Evolutionary conservation across 2,113 vertebrate species (phyloP).

Genomic region (Opisthocomus hoazin): DNA sequence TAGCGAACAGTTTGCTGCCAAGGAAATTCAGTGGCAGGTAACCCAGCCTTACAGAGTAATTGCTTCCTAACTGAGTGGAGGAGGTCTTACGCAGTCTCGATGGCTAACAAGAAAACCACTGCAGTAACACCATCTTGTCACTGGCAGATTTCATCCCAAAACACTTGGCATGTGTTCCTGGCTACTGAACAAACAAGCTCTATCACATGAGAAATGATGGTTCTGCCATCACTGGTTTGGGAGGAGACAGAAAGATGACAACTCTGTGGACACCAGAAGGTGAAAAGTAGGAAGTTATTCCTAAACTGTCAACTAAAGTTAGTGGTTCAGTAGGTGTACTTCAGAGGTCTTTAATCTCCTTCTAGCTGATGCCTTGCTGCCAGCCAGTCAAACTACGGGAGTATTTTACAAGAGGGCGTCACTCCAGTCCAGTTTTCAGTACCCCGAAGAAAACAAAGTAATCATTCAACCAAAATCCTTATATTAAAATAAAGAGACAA

Average conservation of each 20-base stretch:
- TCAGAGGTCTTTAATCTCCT: background rate
- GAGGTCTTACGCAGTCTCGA: background rate
- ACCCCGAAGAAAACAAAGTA: background rate
- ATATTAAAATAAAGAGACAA: background rate
- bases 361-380: background rate
- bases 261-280: background rate
- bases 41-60: background rate
- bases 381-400: background rate
- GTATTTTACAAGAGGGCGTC: background rate
- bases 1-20: background rate
- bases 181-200: background rate
- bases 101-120: background rate
- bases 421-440: background rate
- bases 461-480: background rate
- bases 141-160: background rate
- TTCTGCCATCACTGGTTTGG: background rate
- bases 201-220: background rate
- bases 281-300: background rate
- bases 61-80: background rate
- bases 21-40: slow-evolving; percentile 9
- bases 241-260: background rate
- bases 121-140: background rate
- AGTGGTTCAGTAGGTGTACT: background rate
- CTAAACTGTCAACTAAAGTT: background rate
- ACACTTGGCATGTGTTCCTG: background rate